Base-by-base conservation (phyloP, 1,140 invertebrate genomes). In the Drosophila bifasciata region DNA sequence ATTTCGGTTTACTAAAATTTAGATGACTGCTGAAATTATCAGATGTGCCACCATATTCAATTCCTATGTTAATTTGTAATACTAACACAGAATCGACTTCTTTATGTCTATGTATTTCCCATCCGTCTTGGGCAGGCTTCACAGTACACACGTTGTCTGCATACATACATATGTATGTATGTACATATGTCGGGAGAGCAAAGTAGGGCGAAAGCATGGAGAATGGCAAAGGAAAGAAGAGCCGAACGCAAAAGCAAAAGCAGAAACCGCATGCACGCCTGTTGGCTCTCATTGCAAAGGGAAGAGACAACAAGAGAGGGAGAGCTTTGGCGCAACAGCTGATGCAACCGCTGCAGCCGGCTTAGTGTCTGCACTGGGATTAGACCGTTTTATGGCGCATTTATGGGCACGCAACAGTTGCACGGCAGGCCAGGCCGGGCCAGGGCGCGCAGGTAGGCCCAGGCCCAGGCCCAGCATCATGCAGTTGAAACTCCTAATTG, bases 401-500 rank as follows among this genome's bases (percentile, higher is more conserved):
- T 81, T 81, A 81, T 81, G 78, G 68, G 15, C 70, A 79, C 48
- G 79, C 76, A 84, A 84, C 76, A 72, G 72, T 25, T 51, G 57
- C 40, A 21, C 21, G 17, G 40, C 7, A 45, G 23, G 25, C 17
- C 41, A 28, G 68, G 36, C 36, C 11, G 32, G 23, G 25, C 17
- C 41, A 28, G 68, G 36, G 43, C 11, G 32, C 28, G 52, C 63
- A 79, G 76, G 71, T 75, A 79, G 71, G 56, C 17, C 55, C 55
- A 7, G 13, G 8, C 3, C 13, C 25, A 19, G 21, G 19, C 23
- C 15, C 7, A 3, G 46, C 13, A 36, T 9, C 32, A 23, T 49
- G 56, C 58, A 40, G 57, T 69, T 67, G 61, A 44, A 67, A 48
- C 62, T 49, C 21, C 40, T 40, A 80, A 81, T 81, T 76, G 62